Evolutionary conservation across 2,797 vertebrate species (phyloP).

Genomic region (Potorous gilbertii): DNA sequence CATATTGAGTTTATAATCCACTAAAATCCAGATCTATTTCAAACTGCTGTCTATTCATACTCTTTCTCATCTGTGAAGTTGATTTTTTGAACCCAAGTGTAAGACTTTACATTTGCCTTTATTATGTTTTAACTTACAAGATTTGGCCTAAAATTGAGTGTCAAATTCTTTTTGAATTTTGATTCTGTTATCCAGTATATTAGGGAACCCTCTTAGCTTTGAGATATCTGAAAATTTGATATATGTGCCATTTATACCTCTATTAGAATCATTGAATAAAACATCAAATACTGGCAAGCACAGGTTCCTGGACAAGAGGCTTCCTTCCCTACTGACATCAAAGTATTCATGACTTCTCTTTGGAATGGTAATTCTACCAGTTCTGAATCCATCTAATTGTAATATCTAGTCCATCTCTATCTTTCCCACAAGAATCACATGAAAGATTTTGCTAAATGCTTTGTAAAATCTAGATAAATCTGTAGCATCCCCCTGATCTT

Average conservation of each 20-base stretch:
- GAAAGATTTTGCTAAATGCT: not conserved
- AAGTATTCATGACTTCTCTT: not conserved
- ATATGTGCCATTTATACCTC: not conserved
- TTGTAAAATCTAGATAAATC: not conserved
- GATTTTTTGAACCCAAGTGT: not conserved
- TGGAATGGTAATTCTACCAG: not conserved
- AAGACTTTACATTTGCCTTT: not conserved
- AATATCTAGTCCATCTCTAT: not conserved
- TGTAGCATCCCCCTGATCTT: not conserved
- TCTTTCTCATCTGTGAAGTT: not conserved
- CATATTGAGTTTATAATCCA: not conserved
- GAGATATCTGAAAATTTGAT: not conserved
- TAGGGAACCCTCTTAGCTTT: not conserved
- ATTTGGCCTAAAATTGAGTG: not conserved
- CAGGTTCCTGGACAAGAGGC: not conserved
- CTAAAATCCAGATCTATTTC: not conserved
- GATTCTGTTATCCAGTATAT: not conserved
- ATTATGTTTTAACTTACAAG: not conserved
- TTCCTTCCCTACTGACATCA: not conserved
- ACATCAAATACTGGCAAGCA: not conserved
- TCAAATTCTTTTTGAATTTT: not conserved
- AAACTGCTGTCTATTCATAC: not conserved
- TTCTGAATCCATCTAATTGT: not conserved
- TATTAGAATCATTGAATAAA: not conserved
- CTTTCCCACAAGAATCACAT: not conserved